Base-by-base conservation (phyloP, 2,888 invertebrate species). In the Cabera pusaria region DNA sequence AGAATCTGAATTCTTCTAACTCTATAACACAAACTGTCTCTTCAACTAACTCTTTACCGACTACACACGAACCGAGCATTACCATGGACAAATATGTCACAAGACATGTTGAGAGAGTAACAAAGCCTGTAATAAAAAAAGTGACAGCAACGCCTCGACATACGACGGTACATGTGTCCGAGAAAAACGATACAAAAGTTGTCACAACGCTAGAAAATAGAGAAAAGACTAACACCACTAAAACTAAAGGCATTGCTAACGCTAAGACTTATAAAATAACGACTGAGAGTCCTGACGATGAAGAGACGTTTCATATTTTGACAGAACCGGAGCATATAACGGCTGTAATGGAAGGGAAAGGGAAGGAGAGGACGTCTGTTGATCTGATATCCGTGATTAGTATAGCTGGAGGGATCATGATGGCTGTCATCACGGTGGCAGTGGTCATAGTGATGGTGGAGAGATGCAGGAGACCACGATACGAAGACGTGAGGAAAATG, bases 301-400 rank as follows among this genome's bases (percentile, higher is more conserved):
- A 80, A 60, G 89, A 89, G 62, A 81, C 77, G 49, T 87, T 86
- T 81, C 82, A 87, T 83, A 86, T 90, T 82, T 88, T 89, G 72
- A 89, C 90, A 84, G 90, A 90, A 53, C 90, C 90, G 45, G 90
- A 90, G 67, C 90, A 89, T 64, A 90, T 89, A 45, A 90, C 90
- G 6, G 88, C 90, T 31, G 84, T 90, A 21, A 84, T 88, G 77
- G 84, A 72, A 45, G 88, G 87, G 7, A 88, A 81, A 52, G 83
- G 71, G 19, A 71, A 67, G 33, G 83, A 84, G 11, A 73, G 69
- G 36, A 65, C 75, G 0, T 83, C 88, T 31, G 70, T 86, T 41
- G 83, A 86, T 57, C 69, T 90, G 28, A 68, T 88, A 56, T 89
- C 90, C 18, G 85, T 90, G 36, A 75, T 90, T 56, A 84, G 90